phyloP scores from a whole-genome alignment of 2,797 vertebrate species.

The Leontopithecus rosalia region DNA sequence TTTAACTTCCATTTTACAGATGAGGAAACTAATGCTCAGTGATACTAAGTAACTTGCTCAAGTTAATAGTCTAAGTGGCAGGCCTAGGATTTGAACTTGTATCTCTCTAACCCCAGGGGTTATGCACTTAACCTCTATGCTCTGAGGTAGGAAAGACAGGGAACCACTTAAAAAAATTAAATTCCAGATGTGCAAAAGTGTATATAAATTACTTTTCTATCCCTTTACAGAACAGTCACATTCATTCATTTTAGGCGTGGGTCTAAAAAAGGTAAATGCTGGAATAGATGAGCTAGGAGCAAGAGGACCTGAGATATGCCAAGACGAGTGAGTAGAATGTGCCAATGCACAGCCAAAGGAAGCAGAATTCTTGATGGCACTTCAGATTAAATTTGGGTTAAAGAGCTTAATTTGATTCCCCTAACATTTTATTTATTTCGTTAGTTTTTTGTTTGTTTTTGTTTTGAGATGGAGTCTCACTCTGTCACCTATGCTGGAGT shows the following conservation, averaged over 20 bases:
- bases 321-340: background rate
- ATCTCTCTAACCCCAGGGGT: background rate
- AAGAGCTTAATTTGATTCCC: background rate
- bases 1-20: constrained; percentile 8
- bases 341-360: background rate
- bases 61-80: background rate
- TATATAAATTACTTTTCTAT: background rate
- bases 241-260: background rate
- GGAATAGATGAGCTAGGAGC: background rate
- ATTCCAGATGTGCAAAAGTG: background rate
- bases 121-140: background rate
- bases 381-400: background rate
- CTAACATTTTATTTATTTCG: background rate
- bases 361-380: background rate
- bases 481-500: background rate
- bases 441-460: background rate
- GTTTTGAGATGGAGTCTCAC: background rate
- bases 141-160: background rate
- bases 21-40: constrained; percentile 2
- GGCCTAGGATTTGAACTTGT: background rate
- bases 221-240: background rate
- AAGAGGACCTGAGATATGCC: background rate
- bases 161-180: background rate
- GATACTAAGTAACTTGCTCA: background rate
- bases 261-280: background rate